Percentiles rank a stretch among this genome's conserved stretches.
Conservation (phyloP, 1,140 invertebrate genomes). For the Drosophila guanche region DNA sequence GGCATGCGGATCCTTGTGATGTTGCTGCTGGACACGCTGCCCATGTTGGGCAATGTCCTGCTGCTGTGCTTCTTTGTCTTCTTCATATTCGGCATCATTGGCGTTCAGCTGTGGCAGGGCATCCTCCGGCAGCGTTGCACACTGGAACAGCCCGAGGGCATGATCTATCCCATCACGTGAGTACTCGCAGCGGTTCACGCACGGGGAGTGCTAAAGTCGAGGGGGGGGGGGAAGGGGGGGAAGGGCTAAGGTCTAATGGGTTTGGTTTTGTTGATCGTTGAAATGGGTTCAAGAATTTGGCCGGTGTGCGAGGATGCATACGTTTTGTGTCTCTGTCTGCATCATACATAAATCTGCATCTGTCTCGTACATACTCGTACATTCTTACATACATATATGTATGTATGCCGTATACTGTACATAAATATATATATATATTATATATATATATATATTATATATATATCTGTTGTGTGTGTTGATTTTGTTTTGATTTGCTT, state of each 20-base stretch:
- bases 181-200: conserved; percentile 77
- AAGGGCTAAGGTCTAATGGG: too few relatives aligned
- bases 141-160: conserved; percentile 88
- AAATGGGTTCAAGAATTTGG: too few relatives aligned
- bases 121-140: conserved; percentile 97
- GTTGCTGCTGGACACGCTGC: conserved; percentile 98
- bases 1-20: conserved; percentile 99
- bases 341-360: conserved; percentile 11
- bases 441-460: neutral
- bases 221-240: neutral
- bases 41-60: conserved; percentile 99
- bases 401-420: too few relatives aligned
- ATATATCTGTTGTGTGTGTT: conserved; percentile 8
- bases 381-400: conserved; percentile 11
- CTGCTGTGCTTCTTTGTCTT: conserved; percentile 99
- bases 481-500: conserved; percentile 16
- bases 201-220: neutral
- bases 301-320: too few relatives aligned
- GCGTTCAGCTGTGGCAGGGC: conserved; percentile 99
- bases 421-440: conserved; percentile 5
- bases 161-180: conserved; percentile 89
- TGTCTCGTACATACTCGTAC: conserved; percentile 29
- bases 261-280: too few relatives aligned
- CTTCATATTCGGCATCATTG: conserved; percentile 99
- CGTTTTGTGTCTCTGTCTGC: conserved; percentile 55